phyloP scores from a whole-genome alignment of 2,888 invertebrate genomes.

The Apamea epomidion region DNA sequence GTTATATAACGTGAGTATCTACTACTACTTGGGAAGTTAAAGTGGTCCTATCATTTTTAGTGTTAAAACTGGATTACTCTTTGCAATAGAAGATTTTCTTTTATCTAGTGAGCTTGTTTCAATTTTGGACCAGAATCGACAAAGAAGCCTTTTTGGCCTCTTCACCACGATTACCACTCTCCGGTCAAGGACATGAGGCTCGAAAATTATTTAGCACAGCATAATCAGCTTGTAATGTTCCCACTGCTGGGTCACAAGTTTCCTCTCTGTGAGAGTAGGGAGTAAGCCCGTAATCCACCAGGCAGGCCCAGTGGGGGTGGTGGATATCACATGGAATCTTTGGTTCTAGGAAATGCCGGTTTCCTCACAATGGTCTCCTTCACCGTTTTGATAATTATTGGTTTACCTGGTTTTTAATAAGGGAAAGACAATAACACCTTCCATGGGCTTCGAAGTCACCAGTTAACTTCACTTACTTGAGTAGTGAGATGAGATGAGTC shows the following conservation, averaged over 20 bases:
- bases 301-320: background rate
- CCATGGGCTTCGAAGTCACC: background rate
- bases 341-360: background rate
- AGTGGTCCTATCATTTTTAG: background rate
- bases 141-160: background rate
- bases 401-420: background rate
- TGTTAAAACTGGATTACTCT: slow-evolving; percentile 8
- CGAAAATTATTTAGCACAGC: background rate
- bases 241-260: background rate
- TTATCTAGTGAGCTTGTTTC: background rate
- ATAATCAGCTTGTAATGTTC: background rate
- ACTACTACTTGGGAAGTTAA: background rate
- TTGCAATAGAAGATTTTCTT: background rate
- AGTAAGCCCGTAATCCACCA: background rate
- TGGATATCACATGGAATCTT: background rate
- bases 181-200: background rate
- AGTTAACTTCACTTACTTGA: no score
- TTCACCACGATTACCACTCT: background rate
- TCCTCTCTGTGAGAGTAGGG: background rate
- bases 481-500: background rate
- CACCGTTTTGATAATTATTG: background rate
- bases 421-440: no score
- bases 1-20: slow-evolving; percentile 50
- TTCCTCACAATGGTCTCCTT: background rate
- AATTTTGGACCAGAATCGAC: background rate